Evolutionary conservation across 2,888 invertebrate species (phyloP).

Genomic region (Oscheius sp.): DNA sequence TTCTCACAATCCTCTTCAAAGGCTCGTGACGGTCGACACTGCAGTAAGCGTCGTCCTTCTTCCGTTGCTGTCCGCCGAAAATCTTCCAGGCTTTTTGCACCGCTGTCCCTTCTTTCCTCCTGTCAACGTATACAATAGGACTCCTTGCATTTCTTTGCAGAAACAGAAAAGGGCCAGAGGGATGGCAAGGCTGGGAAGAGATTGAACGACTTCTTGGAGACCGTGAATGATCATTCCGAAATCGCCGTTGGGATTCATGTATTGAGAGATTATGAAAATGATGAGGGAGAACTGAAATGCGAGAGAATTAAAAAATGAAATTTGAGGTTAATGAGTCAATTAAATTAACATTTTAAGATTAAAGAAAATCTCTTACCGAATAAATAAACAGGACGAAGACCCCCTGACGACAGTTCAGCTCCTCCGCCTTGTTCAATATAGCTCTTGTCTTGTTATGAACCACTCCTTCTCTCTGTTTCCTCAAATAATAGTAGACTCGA

Average conservation of each 20-base stretch:
- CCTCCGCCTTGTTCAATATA: constrained; percentile 17
- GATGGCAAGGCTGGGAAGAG: constrained; percentile 13
- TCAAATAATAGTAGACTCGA: constrained; percentile 11
- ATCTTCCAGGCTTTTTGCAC: not conserved
- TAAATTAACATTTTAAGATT: not conserved
- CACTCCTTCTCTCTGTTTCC: not conserved
- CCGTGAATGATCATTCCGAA: not conserved
- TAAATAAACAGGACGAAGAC: constrained; percentile 11
- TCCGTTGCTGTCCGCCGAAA: not conserved
- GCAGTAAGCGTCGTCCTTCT: not conserved
- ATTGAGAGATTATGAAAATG: not conserved
- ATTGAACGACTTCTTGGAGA: constrained; percentile 7
- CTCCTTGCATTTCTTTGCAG: not conserved
- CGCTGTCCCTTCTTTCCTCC: not conserved
- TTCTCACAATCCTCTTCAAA: not conserved
- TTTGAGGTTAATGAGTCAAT: not conserved
- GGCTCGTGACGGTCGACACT: not conserved
- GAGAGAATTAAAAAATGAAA: not conserved
- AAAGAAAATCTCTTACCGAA: constrained; percentile 4
- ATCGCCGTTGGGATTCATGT: not conserved
- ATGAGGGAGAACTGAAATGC: constrained; percentile 7
- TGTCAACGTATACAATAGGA: not conserved
- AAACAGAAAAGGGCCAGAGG: constrained; percentile 2
- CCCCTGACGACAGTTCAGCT: not conserved
- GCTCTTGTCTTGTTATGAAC: constrained; percentile 12